A percentile compares a stretch with the other conserved stretches of the same genome.
phyloP scores from a whole-genome alignment of 2,797 vertebrate genomes.

The Simalia tracyae region DNA sequence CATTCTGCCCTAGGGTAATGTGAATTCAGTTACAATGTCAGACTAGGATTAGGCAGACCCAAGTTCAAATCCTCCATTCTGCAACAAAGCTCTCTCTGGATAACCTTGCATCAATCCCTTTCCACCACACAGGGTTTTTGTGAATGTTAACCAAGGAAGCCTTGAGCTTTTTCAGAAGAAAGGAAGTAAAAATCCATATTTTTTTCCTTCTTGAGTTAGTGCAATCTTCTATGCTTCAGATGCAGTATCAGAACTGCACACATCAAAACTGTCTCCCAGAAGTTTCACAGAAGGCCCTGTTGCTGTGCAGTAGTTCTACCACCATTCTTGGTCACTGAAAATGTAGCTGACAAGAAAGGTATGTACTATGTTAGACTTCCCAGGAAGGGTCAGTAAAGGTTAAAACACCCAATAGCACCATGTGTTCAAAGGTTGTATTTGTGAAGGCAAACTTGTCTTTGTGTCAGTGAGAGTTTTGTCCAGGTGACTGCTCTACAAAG shows the following conservation, averaged over 20 bases:
- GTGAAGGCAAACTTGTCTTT: background rate
- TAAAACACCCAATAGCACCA: background rate
- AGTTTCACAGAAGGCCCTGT: background rate
- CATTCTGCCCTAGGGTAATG: background rate
- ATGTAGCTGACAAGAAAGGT: background rate
- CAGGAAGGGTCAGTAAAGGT: background rate
- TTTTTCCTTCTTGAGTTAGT: background rate
- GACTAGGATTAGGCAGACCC: no score
- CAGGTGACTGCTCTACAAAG: background rate
- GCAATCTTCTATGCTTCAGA: background rate
- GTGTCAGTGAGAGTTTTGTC: background rate
- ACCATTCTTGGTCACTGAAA: background rate
- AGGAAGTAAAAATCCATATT: background rate
- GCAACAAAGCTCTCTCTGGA: background rate
- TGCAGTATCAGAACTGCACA: background rate
- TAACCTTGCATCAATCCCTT: background rate
- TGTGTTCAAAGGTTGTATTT: background rate
- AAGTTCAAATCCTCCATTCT: background rate
- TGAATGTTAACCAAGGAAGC: background rate
- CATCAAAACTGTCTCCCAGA: background rate
- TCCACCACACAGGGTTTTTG: background rate
- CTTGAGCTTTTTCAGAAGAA: background rate
- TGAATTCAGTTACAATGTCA: background rate
- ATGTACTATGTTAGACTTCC: background rate
- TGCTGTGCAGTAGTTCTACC: background rate